phyloP scores from a whole-genome alignment of 1,140 invertebrate genomes.

The Papilio aristodemus region DNA sequence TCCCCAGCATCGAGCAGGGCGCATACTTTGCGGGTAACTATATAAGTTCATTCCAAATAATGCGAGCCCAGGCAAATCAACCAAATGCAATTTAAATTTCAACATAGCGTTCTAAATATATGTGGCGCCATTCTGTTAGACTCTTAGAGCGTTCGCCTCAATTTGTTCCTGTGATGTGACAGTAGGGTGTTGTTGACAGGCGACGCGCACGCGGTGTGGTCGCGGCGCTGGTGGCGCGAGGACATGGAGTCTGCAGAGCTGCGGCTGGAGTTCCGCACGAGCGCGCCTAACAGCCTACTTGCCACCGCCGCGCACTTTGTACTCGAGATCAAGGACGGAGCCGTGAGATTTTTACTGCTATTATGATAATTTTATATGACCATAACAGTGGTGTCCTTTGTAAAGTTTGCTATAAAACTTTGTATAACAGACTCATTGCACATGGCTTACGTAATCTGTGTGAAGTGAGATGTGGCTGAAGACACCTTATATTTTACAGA shows the following conservation, averaged over 20 bases:
- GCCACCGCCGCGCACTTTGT: constrained; percentile 83
- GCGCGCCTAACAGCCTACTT: constrained; percentile 89
- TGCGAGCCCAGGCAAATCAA: too few species aligned
- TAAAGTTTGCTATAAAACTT: too few species aligned
- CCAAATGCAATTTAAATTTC: background rate
- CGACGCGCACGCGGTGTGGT: constrained; percentile 64
- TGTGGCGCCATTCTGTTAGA: background rate
- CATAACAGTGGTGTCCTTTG: too few species aligned
- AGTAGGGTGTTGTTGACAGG: constrained; percentile 44
- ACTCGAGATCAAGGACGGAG: constrained; percentile 61
- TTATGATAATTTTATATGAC: too few species aligned
- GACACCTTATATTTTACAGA: too few species aligned
- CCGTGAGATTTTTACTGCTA: constrained; percentile 49
- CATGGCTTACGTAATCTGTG: too few species aligned
- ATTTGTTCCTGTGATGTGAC: too few species aligned
- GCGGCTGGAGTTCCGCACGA: constrained; percentile 91
- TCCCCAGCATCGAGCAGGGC: constrained; percentile 90
- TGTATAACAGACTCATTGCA: too few species aligned
- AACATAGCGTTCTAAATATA: background rate
- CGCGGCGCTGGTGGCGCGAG: constrained; percentile 73
- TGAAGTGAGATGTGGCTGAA: too few species aligned
- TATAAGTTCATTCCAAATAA: too few species aligned
- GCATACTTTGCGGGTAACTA: constrained; percentile 90
- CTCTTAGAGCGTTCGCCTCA: background rate
- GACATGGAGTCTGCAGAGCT: constrained; percentile 83